Evolutionary conservation across 1,140 invertebrate genomes (phyloP).

Genomic region (Heliothis subflexa): DNA sequence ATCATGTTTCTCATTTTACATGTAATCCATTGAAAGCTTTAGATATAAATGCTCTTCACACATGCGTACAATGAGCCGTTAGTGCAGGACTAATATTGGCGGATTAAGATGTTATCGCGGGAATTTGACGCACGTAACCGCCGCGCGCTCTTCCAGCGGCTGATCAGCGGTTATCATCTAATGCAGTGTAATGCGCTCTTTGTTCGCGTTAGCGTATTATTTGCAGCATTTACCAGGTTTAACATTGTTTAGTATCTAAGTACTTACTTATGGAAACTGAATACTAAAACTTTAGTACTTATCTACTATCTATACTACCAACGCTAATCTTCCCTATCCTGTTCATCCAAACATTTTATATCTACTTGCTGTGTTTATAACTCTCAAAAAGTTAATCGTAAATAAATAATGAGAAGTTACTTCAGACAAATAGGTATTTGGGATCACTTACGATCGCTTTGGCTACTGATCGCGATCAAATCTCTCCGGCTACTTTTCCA

Average conservation of each 20-base stretch:
- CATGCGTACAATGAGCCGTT: constrained; percentile 24
- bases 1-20: not conserved
- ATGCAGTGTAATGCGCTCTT: constrained; percentile 74
- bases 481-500: constrained; percentile 81
- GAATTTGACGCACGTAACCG: constrained; percentile 59
- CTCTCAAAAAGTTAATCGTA: not conserved
- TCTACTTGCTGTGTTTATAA: not conserved
- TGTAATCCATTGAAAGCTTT: constrained; percentile 17
- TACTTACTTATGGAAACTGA: no score
- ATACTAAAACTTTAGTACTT: not conserved
- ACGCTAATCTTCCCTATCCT: no score
- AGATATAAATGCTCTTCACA: constrained; percentile 32
- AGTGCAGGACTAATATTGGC: constrained; percentile 51
- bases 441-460: constrained; percentile 63
- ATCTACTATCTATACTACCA: not conserved
- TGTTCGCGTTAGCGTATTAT: constrained; percentile 59
- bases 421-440: constrained; percentile 47
- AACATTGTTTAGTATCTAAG: not conserved
- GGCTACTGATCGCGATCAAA: constrained; percentile 77
- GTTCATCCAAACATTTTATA: not conserved
- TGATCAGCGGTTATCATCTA: constrained; percentile 78
- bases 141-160: constrained; percentile 45
- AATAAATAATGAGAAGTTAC: constrained; percentile 41
- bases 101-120: constrained; percentile 79
- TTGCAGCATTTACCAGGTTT: constrained; percentile 41